Evolutionary conservation across 2,797 vertebrate species (phyloP), one percentile per base, ranked within the genome.

Genomic region (Chelon auratus): DNA sequence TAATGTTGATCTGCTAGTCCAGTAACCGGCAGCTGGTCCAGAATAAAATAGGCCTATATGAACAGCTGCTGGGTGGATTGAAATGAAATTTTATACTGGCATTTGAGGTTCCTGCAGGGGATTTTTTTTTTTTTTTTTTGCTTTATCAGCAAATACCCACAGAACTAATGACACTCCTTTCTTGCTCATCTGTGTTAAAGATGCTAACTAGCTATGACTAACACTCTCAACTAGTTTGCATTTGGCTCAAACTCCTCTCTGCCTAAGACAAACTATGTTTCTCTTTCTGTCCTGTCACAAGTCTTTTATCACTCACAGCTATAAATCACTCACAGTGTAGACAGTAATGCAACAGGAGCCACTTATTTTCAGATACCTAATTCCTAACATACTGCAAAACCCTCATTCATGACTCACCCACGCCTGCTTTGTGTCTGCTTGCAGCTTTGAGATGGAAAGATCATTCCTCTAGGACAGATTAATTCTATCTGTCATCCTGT

Each of bases 401-500:
- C 4, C 52, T 81, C 69, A 55, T 26, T 52, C 47, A 4, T 5
- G 30, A 33, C 30, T 5, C 24, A 26, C 55, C 58, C 75, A 37
- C 56, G 52, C 36, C 53, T 73, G 43, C 62, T 62, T 64, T 76
- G 42, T 77, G 61, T 74, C 62, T 59, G 17, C 59, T 54, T 72
- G 60, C 68, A 77, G 74, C 65, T 73, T 63, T 56, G 36, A 72
- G 58, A 60, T 77, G 78, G 73, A 82, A 77, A 82, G 76, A 90
- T 88, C 50, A 78, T 72, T 91, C 87, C 84, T 87, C 83, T 69
- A 84, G 78, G 84, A 87, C 82, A 87, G 90, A 92, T 91, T 86
- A 77, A 78, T 90, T 87, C 78, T 76, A 63, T 68, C 75, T 75
- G 66, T 72, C 83, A 84, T 94, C 93, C 93, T 94, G 93, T 93